Conservation (phyloP, 2,797 vertebrate species). For the Mergus octosetaceus region DNA sequence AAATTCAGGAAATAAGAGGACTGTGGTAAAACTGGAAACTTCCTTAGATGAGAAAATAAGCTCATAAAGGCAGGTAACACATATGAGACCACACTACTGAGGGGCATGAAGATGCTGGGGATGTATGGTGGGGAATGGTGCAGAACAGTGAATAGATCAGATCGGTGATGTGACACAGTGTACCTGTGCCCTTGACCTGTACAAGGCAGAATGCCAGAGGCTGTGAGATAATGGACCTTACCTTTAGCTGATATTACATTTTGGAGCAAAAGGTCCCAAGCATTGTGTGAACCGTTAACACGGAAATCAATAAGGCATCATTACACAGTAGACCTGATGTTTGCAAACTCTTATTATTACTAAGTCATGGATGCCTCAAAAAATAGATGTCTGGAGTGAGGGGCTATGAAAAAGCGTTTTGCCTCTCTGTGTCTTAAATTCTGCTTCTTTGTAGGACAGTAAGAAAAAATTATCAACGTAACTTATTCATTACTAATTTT, state of each 20-base stretch:
- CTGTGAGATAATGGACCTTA: not conserved
- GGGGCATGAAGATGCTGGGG: not conserved
- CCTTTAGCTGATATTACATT: not conserved
- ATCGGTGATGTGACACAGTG: not conserved
- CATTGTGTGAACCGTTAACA: fast-evolving
- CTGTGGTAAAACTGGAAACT: not conserved
- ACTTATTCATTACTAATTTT: not conserved
- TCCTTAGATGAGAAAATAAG: not conserved
- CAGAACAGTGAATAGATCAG: not conserved
- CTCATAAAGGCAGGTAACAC: no score
- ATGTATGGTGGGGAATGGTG: not conserved
- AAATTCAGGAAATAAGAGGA: not conserved
- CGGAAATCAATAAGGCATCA: not conserved
- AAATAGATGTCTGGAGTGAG: no score
- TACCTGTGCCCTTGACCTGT: not conserved
- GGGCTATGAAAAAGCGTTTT: not conserved
- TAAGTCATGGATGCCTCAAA: not conserved
- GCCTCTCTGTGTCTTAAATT: not conserved
- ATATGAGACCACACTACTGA: not conserved
- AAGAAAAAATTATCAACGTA: not conserved
- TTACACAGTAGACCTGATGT: not conserved
- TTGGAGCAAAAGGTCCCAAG: not conserved
- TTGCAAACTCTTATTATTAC: not conserved
- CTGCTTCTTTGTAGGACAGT: no score
- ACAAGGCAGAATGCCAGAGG: not conserved